Base-by-base conservation (phyloP, 2,888 invertebrate genomes). In the Rhogogaster chlorosoma region DNA sequence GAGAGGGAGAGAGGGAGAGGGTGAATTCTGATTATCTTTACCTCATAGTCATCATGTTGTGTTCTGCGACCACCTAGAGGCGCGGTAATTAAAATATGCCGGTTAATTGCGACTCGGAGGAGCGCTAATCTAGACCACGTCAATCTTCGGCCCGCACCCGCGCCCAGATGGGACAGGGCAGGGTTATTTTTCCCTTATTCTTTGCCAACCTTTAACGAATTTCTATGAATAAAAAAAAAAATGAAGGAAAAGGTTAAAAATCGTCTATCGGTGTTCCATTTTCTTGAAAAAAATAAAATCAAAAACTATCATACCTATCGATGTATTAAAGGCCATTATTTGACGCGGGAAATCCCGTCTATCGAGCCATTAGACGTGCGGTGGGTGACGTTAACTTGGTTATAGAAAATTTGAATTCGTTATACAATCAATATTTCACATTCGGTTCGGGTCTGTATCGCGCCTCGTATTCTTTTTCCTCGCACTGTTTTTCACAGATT, bases 1-100 rank as follows among this genome's bases (percentile, higher is more conserved):
- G 32, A 67, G 15, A 36, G 9, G 36, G 29, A 10, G 42, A 26
- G 42, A 73, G 22, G 26, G 22, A 73, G 42, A 22, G 9, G 42
- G 36, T 53, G 22, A 18, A 32, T 32, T 80, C 80, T 61, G 78
- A 78, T 80, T 78, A 84, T 75, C 77, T 67, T 80, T 67, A 64
- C 78, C 67, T 42, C 84, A 29, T 80, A 70, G 80, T 78, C 80
- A 80, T 80, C 38, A 29, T 53, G 29, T 36, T 67, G 22, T 15
- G 42, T 73, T 22, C 38, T 12, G 38, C 38, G 22, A 10, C 22
- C 38, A 18, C 42, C 38, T 22, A 73, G 26, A 80, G 80, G 64
- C 29, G 80, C 84, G 80, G 84, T 82, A 84, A 82, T 84, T 84
- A 84, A 84, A 78, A 78, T 80, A 80, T 61, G 22, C n/a, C 73